Evolutionary conservation across 2,113 vertebrate species (phyloP).

Genomic region (Corythaixoides concolor): DNA sequence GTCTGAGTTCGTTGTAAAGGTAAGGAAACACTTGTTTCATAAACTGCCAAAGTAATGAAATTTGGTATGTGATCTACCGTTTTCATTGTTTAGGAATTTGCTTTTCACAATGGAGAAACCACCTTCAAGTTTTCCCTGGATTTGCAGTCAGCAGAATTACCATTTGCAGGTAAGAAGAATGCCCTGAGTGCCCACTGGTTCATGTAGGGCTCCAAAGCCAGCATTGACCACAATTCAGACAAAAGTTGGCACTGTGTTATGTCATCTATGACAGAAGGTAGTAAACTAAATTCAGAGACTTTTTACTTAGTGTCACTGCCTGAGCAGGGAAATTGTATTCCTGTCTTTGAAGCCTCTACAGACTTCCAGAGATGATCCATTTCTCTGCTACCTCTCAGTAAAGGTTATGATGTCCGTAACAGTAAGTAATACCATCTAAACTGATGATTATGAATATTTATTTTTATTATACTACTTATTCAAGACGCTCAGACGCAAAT

Average conservation of each 20-base stretch:
- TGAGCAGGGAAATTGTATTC: not conserved
- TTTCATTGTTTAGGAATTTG: not conserved
- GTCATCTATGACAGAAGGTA: not conserved
- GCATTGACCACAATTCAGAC: not conserved
- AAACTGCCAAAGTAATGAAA: not conserved
- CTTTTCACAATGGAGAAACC: not conserved
- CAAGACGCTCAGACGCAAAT: not conserved
- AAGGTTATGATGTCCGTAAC: not conserved
- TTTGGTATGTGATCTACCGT: not conserved
- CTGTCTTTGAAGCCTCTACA: not conserved
- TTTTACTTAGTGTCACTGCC: not conserved
- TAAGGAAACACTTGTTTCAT: not conserved
- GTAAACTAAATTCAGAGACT: not conserved
- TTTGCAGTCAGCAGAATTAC: not conserved
- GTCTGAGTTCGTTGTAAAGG: not conserved
- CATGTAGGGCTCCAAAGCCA: not conserved
- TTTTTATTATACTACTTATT: not conserved
- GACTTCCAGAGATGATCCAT: not conserved
- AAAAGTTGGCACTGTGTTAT: not conserved
- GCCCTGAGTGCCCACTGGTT: not conserved
- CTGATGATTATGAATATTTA: not conserved
- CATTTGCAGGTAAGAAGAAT: not conserved
- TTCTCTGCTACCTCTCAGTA: not conserved
- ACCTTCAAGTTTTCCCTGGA: not conserved
- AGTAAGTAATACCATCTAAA: not conserved